phyloP scores from a whole-genome alignment of 1,140 invertebrate genomes.

The Brachionus rubens region DNA sequence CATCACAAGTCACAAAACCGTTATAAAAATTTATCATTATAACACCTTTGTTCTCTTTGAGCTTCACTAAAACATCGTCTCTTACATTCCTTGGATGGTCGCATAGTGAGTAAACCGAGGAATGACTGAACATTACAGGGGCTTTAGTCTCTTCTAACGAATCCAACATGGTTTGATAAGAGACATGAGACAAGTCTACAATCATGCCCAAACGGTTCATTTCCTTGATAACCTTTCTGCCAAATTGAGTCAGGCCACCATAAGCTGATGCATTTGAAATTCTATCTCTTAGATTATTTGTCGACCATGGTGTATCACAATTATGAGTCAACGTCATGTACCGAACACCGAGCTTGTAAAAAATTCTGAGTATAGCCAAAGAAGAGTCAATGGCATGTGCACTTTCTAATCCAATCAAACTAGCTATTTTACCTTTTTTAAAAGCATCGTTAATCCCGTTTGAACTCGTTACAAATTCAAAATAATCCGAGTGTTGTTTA shows the following conservation, averaged over 20 bases:
- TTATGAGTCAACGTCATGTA: conserved; percentile 77
- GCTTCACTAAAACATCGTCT: conserved; percentile 71
- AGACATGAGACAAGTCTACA: conserved; percentile 81
- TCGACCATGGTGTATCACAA: conserved; percentile 75
- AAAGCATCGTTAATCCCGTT: conserved; percentile 74
- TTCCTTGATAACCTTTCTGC: conserved; percentile 62
- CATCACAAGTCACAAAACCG: conserved; percentile 73
- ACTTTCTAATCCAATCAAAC: conserved; percentile 79
- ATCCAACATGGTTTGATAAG: conserved; percentile 76
- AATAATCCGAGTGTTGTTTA: conserved; percentile 72
- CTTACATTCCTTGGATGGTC: conserved; percentile 81
- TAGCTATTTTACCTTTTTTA: conserved; percentile 72
- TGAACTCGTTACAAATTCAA: conserved; percentile 73
- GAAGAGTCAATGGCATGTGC: conserved; percentile 75
- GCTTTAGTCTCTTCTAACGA: conserved; percentile 73
- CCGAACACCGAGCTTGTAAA: conserved; percentile 73
- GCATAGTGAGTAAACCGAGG: conserved; percentile 76
- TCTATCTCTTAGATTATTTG: conserved; percentile 20
- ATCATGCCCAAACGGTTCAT: conserved; percentile 75
- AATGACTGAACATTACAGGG: conserved; percentile 84
- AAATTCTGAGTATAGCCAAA: conserved; percentile 70
- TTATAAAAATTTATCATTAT: conserved; percentile 90
- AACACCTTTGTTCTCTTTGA: conserved; percentile 68
- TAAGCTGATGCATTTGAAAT: conserved; percentile 3
- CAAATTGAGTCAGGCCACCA: conserved; percentile 50